phyloP scores from a whole-genome alignment of 1,140 invertebrate genomes.

The Aradophagus sp. region DNA sequence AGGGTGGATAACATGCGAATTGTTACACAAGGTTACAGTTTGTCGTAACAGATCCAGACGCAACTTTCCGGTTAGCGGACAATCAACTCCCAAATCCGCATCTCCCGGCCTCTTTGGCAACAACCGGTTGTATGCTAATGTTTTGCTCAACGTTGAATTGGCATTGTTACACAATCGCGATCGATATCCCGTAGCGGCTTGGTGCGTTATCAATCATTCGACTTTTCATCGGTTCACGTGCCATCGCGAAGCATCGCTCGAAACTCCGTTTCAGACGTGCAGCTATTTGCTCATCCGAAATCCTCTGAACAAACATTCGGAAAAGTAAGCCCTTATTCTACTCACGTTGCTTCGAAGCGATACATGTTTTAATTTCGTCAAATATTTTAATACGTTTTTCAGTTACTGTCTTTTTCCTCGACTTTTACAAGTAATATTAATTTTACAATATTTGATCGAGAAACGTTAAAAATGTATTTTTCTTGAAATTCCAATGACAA shows the following conservation, averaged over 20 bases:
- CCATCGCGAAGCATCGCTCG: slow-evolving; percentile 17
- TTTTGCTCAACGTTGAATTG: slow-evolving; percentile 55
- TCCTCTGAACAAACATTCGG: no score
- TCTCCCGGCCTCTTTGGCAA: slow-evolving; percentile 53
- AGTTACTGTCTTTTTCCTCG: no score
- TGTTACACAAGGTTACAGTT: slow-evolving; percentile 46
- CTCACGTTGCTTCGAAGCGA: no score
- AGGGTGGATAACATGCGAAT: no score
- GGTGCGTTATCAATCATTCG: slow-evolving; percentile 27
- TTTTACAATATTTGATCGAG: no score
- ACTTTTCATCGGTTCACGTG: slow-evolving; percentile 16
- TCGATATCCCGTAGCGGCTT: slow-evolving; percentile 35
- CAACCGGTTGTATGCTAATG: slow-evolving; percentile 65
- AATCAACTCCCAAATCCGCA: slow-evolving; percentile 52
- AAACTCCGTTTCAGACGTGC: slow-evolving; percentile 11
- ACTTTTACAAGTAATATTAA: no score
- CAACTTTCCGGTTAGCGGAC: slow-evolving; percentile 42
- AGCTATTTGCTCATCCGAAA: no score
- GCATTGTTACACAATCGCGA: slow-evolving; percentile 48
- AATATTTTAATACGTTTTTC: no score
- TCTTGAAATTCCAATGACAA: no score
- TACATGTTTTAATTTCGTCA: no score
- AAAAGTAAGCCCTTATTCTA: no score
- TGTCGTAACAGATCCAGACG: slow-evolving; percentile 46
- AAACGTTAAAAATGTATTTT: no score